Conservation (phyloP, 2,888 invertebrate genomes). For the Pecten maximus region DNA sequence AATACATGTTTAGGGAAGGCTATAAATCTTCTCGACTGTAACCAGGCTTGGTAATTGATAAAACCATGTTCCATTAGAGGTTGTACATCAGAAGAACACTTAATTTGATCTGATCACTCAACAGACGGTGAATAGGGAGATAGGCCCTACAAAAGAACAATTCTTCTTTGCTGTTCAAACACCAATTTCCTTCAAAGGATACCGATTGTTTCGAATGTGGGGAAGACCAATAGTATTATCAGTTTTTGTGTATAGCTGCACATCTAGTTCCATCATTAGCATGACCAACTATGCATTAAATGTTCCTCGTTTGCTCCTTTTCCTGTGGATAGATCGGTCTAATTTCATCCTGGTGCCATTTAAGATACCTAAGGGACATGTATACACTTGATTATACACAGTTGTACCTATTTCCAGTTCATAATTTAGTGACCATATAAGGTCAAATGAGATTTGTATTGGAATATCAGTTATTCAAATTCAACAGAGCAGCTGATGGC, state of each 20-base stretch:
- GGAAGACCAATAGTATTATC: slow-evolving; percentile 3
- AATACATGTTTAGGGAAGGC: neutral
- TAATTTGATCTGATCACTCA: neutral
- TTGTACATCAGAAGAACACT: neutral
- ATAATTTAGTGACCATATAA: neutral
- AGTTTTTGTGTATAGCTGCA: neutral
- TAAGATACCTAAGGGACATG: neutral
- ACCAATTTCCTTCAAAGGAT: neutral
- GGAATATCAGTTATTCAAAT: no score
- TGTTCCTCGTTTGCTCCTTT: neutral
- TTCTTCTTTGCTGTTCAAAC: neutral
- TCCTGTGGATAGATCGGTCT: neutral
- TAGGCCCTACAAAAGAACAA: neutral
- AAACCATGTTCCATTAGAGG: neutral
- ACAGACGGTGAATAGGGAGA: neutral
- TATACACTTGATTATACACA: neutral
- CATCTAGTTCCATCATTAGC: neutral
- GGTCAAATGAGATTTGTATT: no score
- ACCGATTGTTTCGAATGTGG: neutral
- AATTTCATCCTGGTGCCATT: neutral
- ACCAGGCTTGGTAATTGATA: neutral
- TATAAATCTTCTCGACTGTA: neutral
- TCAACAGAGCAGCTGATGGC: no score
- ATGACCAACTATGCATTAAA: no score
- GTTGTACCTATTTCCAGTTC: neutral